Evolutionary conservation across 2,797 vertebrate species (phyloP).

Genomic region (Lindbergichthys nudifrons): DNA sequence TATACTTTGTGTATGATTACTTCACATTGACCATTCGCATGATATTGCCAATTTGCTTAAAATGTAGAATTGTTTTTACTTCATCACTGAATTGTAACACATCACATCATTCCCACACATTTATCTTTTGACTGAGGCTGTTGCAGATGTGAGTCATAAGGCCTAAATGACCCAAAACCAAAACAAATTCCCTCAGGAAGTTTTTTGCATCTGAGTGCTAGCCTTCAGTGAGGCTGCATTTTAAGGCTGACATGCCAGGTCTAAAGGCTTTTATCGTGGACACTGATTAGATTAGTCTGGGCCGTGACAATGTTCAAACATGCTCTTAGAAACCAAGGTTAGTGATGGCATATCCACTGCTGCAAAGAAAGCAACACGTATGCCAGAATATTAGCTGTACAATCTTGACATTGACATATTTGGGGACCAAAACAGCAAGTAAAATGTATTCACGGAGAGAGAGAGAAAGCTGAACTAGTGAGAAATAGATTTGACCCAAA

Average conservation of each 20-base stretch:
- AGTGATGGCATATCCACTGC: neutral
- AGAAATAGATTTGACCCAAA: slow-evolving; percentile 23
- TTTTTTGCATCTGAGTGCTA: slow-evolving; percentile 7
- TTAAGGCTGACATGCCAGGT: slow-evolving; percentile 14
- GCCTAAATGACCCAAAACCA: slow-evolving; percentile 52
- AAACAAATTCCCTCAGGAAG: slow-evolving; percentile 28
- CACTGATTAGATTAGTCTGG: slow-evolving; percentile 28
- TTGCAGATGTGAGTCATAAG: slow-evolving; percentile 35
- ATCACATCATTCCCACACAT: slow-evolving; percentile 5
- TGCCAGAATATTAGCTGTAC: slow-evolving; percentile 17
- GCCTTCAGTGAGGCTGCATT: slow-evolving; percentile 13
- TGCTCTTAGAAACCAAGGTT: slow-evolving; percentile 38
- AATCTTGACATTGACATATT: slow-evolving; percentile 5
- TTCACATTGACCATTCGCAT: neutral
- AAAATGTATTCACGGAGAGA: neutral
- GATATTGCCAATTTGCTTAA: neutral
- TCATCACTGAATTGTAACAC: too few species aligned
- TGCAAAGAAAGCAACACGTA: slow-evolving; percentile 9
- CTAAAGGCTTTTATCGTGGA: slow-evolving; percentile 9
- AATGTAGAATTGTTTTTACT: neutral
- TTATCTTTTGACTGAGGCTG: slow-evolving; percentile 9
- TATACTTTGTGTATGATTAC: neutral
- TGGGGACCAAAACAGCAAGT: neutral
- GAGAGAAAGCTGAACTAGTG: slow-evolving; percentile 2
- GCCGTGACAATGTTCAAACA: neutral